Base-by-base conservation (phyloP, 2,888 invertebrate species). In the Torymus auratus region DNA sequence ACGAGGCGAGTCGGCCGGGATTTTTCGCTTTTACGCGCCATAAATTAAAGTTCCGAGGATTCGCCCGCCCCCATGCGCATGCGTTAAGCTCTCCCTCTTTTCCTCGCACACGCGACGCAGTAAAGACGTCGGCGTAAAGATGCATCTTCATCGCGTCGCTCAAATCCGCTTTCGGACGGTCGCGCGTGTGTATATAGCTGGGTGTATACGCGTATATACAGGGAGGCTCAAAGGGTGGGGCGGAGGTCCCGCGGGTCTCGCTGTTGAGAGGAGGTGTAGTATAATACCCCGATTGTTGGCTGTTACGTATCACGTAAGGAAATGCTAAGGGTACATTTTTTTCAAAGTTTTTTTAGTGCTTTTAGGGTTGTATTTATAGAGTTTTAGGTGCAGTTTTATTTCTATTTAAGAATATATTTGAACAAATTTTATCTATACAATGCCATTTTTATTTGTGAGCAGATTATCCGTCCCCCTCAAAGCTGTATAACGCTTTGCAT, bases 41-140 rank as follows among this genome's bases (percentile, higher is more conserved):
- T 69, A 69, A 78, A 78, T 78, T 68, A 78, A 78, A 78, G 73
- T 68, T 56, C 55, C 15, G 64, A 15, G 70, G 61, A 68, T 76
- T 75, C 52, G 67, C 61, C 28, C 3, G 28, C 7, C 2, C 28
- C 7, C 28, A 2, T 4, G 28, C 28, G 28, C 7, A 28, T 28
- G 28, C 28, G 28, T 28, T 28, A 28, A 28, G 28, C 28, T 28
- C 28, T 28, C 7, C 28, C 28, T 28, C 28, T 28, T 7, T 28
- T 2, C 7, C 7, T 7, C 28, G 3, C 50, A 55, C 56, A 52
- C 55, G n/a, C n/a, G 58, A 17, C 14, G 77, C 64, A 62, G 41
- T 50, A 58, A 64, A 73, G 55, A 15, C 68, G 75, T 61, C 56
- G 58, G 61, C 53, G 67, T 70, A 67, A 61, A 68, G 67, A 68